Conservation (phyloP, 2,113 vertebrate species). For the Typhlomys cinereus region DNA sequence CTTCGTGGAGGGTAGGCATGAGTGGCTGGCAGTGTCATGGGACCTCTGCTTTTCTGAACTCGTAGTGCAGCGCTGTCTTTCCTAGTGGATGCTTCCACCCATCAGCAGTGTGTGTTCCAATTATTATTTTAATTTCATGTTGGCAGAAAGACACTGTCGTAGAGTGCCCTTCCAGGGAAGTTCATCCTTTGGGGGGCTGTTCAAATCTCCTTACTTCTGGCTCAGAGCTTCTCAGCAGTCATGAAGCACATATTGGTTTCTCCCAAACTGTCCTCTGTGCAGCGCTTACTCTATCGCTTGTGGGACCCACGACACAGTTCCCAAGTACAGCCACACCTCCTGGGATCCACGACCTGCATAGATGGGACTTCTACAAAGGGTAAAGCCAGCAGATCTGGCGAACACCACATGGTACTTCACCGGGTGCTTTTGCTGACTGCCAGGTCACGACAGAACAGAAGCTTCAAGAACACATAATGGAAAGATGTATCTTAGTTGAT, state of each 20-base stretch:
- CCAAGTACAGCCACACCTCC: slow-evolving; percentile 52
- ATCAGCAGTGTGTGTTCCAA: slow-evolving; percentile 60
- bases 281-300: slow-evolving; percentile 59
- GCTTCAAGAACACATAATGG: neutral
- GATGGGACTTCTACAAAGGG: neutral
- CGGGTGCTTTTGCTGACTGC: neutral
- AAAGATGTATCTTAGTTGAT: slow-evolving; percentile 40
- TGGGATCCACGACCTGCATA: neutral
- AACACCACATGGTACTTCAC: neutral
- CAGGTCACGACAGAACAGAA: neutral
- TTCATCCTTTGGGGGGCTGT: slow-evolving; percentile 63
- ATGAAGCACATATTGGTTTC: slow-evolving; percentile 74
- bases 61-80: slow-evolving; percentile 68
- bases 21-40: neutral
- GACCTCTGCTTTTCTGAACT: slow-evolving; percentile 69
- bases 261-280: slow-evolving; percentile 56
- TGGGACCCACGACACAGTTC: slow-evolving; percentile 65
- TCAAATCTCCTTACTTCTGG: slow-evolving; percentile 65
- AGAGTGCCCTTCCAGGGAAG: slow-evolving; percentile 72
- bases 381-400: neutral
- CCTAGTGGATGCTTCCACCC: slow-evolving; percentile 48
- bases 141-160: slow-evolving; percentile 66
- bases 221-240: slow-evolving; percentile 68
- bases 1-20: neutral
- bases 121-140: slow-evolving; percentile 72